Evolutionary conservation across 2,113 vertebrate genomes (phyloP).

Genomic region (Ramphastos sulfuratus): DNA sequence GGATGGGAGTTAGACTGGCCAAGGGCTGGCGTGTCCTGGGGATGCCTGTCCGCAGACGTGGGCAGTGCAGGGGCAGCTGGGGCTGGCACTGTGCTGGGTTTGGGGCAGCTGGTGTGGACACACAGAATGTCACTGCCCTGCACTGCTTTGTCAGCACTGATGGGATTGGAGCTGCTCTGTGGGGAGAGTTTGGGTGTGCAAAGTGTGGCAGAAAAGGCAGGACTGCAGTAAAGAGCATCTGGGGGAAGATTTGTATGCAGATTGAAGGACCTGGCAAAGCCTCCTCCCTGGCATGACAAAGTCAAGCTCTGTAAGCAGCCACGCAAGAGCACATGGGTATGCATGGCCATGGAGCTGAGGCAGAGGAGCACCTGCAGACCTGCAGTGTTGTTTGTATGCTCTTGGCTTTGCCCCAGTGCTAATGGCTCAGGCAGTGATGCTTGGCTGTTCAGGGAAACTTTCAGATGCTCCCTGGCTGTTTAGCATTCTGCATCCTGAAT

Average conservation of each 20-base stretch:
- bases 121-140: neutral
- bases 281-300: neutral
- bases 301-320: neutral
- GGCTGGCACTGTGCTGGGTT: neutral
- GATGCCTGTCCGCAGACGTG: neutral
- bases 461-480: neutral
- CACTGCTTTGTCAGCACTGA: neutral
- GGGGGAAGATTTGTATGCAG: neutral
- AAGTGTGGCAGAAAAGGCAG: neutral
- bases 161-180: neutral
- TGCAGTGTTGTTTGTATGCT: neutral
- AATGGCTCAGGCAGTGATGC: neutral
- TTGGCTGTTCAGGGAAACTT: neutral
- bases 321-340: accelerated
- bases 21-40: neutral
- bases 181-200: neutral
- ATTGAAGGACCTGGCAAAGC: neutral
- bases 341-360: neutral
- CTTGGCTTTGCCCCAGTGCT: neutral
- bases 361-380: neutral
- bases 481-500: neutral
- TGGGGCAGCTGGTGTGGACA: neutral
- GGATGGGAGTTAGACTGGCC: neutral
- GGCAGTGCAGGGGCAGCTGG: neutral
- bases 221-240: neutral